Base-by-base conservation (phyloP, 2,888 invertebrate genomes). In the Callyntrura sp. region DNA sequence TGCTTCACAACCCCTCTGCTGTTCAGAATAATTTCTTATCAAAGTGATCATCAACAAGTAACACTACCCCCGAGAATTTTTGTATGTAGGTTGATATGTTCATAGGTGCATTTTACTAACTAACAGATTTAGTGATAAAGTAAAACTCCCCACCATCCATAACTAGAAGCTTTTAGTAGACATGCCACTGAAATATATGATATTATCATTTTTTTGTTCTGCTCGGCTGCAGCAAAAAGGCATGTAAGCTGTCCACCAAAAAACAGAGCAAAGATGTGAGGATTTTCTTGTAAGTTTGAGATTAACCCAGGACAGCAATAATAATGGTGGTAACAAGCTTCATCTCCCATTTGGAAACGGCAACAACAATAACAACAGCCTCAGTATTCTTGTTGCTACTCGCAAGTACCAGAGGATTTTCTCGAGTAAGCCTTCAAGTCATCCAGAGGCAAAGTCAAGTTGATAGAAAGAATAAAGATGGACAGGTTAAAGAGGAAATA, bases 261-360 rank as follows among this genome's bases (percentile, higher is more conserved):
- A 65, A 5, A n/a, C n/a, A n/a, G n/a, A n/a, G n/a, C n/a, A n/a
- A 65, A 23, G 51, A 82, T 57, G 57, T 70, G 35, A 57, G 78
- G 85, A 85, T 85, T 85, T 85, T 85, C 60, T 85, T 85, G 85
- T 85, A 85, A 76, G 76, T 78, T 76, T 60, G 45, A 78, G 85
- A 85, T 85, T 85, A 85, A 76, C 20, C 35, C n/a, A 48, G 62
- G 51, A 85, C 60, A 73, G 84, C 43, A 73, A 35, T 45, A 45
- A 43, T 73, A 62, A 65, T 45, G 14, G n/a, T n/a, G n/a, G 70
- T 45, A 57, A 51, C 85, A 78, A 76, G 62, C 78, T 78, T 45
- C 78, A 85, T 17, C 55, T 51, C 62, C 17, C 25, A 57, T 76
- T n/a, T 62, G 48, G 45, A 48, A 11, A 45, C 20, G n/a, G 23